Evolutionary conservation across 2,797 vertebrate species (phyloP).

Genomic region (Pantherophis vulpinus): DNA sequence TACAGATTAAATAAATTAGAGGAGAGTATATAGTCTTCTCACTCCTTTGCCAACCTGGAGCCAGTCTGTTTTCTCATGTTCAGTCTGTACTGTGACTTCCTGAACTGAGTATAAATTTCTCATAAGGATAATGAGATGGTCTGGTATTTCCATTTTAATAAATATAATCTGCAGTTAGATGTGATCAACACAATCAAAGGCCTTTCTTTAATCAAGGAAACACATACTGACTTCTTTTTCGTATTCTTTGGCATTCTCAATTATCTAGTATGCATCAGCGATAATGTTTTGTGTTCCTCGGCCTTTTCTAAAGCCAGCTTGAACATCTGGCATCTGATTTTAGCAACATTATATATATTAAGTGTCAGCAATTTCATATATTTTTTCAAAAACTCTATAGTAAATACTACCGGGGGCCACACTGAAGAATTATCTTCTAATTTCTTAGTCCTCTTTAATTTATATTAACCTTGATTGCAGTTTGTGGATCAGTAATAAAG

Average conservation of each 20-base stretch:
- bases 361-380: conserved; percentile 16
- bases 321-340: conserved; percentile 1
- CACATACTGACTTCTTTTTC: not conserved
- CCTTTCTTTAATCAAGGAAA: not conserved
- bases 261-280: not conserved
- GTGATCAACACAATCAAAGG: not conserved
- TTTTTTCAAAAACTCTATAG: conserved; percentile 3
- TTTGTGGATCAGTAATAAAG: not conserved
- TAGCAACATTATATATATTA: conserved; percentile 15
- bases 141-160: not conserved
- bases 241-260: not conserved
- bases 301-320: not conserved
- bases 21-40: not conserved
- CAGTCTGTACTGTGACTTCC: not conserved
- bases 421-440: not conserved
- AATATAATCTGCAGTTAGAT: not conserved
- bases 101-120: not conserved
- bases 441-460: not conserved
- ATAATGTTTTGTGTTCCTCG: not conserved
- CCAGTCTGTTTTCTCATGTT: not conserved
- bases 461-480: not conserved
- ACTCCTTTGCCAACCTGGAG: not conserved
- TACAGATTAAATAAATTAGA: not conserved
- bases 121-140: not conserved
- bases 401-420: not conserved